Evolutionary conservation across 1,140 invertebrate genomes (phyloP), one percentile per base, ranked within the genome.

Genomic region (Delia radicum): DNA sequence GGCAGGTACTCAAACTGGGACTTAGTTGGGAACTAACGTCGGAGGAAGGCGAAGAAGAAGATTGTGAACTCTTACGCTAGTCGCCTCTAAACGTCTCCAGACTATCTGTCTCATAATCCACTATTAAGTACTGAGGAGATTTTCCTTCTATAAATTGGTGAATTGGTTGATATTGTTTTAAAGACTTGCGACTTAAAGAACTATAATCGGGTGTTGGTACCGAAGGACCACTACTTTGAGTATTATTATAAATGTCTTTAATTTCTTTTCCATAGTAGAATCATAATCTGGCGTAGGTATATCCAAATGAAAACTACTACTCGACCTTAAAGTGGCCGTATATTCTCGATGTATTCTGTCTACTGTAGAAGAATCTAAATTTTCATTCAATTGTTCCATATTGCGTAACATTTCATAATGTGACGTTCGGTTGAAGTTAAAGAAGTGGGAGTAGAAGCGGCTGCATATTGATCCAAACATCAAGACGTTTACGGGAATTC

Each of bases 101-200:
- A 84, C 94, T 95, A 78, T 95, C 94, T 1, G 92, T 91, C 80
- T 95, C 93, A 78, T 94, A 94, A 75, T 93, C 90, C 67, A 89
- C 87, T 13, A 87, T 87, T 74, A 86, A 65, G 71, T 86, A 85
- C 67, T 86, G 85, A 0, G 85, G 85, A 0, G 83, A 85, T 28
- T 85, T 86, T 7, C n/a, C 85, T 75, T 1, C 82, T 62, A 42
- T 86, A 86, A 26, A 86, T 85, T 1, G 85, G 85, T 0, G 85
- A 86, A 24, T 86, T 85, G 0, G 85, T 46, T 85, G 85, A 75
- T 84, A 82, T 31, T 85, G 83, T n/a, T 83, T 82, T 0, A 86
- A 76, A 2, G 80, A 83, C 7, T 81, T 82, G 7, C 81, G 78
- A n/a, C 81, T 84, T 15, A 85, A 67, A 0, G 85, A 85, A n/a